Evolutionary conservation across 2,113 vertebrate genomes (phyloP).

Genomic region (Vombatus ursinus): DNA sequence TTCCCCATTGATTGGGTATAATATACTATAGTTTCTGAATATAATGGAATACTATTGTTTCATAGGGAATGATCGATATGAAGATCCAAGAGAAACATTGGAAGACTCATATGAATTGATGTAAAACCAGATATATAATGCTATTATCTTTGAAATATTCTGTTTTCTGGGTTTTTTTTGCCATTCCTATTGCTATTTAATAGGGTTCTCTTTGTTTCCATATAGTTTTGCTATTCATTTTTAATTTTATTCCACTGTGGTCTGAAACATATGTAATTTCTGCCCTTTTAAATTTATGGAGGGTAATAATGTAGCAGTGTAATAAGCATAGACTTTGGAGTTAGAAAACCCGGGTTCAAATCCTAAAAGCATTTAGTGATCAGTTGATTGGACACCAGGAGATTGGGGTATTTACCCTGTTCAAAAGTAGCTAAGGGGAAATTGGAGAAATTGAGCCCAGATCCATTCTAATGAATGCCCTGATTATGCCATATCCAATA

Average conservation of each 20-base stretch:
- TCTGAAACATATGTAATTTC: neutral
- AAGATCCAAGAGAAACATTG: neutral
- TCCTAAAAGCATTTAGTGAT: neutral
- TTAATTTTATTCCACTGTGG: neutral
- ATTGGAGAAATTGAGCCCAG: neutral
- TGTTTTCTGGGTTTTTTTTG: neutral
- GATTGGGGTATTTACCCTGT: neutral
- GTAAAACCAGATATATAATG: neutral
- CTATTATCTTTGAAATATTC: neutral
- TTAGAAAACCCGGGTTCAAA: neutral
- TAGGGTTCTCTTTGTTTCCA: neutral
- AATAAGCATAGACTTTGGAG: neutral
- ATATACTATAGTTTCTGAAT: neutral
- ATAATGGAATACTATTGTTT: neutral
- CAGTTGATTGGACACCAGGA: neutral
- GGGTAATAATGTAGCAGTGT: neutral
- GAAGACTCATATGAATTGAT: neutral
- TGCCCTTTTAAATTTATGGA: neutral
- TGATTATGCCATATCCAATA: neutral
- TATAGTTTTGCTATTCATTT: neutral
- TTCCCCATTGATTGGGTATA: neutral
- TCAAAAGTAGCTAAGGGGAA: neutral
- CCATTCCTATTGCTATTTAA: neutral
- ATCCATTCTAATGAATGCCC: neutral
- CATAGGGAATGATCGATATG: neutral